phyloP scores from a whole-genome alignment of 2,888 invertebrate genomes.

The Amblyjoppa proteus region DNA sequence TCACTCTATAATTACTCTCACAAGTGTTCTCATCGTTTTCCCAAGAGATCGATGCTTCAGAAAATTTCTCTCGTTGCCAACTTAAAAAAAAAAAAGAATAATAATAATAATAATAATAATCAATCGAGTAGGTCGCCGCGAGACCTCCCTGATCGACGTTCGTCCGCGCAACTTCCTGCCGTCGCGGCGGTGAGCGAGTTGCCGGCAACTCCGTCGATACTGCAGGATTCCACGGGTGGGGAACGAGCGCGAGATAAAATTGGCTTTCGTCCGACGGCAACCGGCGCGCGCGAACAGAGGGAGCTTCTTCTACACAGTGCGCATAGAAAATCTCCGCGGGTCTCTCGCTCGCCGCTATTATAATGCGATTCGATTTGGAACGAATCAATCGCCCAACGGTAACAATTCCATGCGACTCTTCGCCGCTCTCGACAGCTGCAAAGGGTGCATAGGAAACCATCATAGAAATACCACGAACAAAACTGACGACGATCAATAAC shows the following conservation, averaged over 20 bases:
- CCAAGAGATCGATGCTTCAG: too few species aligned
- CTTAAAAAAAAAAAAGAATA: too few species aligned
- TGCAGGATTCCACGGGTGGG: slow-evolving; percentile 9
- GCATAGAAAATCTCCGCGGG: neutral
- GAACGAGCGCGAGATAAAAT: neutral
- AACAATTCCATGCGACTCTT: slow-evolving; percentile 2
- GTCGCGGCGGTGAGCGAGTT: slow-evolving; percentile 16
- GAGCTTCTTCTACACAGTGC: neutral
- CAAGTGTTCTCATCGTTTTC: too few species aligned
- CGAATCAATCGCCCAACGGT: slow-evolving; percentile 26
- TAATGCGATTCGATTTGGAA: slow-evolving; percentile 7
- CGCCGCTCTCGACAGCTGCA: slow-evolving; percentile 33
- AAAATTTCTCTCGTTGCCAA: too few species aligned
- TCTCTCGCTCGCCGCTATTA: neutral
- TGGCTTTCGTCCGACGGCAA: slow-evolving; percentile 40
- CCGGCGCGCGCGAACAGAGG: neutral
- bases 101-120: neutral
- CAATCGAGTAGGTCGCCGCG: neutral
- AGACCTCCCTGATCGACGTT: slow-evolving; percentile 42
- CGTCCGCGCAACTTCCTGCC: slow-evolving; percentile 1
- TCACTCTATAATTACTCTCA: too few species aligned
- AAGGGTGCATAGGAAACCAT: slow-evolving; percentile 43
- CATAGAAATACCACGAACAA: slow-evolving; percentile 55
- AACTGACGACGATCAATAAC: slow-evolving; percentile 62
- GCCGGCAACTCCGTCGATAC: slow-evolving; percentile 53